Evolutionary conservation across 2,113 vertebrate genomes (phyloP).

Genomic region (Heterochromis multidens): DNA sequence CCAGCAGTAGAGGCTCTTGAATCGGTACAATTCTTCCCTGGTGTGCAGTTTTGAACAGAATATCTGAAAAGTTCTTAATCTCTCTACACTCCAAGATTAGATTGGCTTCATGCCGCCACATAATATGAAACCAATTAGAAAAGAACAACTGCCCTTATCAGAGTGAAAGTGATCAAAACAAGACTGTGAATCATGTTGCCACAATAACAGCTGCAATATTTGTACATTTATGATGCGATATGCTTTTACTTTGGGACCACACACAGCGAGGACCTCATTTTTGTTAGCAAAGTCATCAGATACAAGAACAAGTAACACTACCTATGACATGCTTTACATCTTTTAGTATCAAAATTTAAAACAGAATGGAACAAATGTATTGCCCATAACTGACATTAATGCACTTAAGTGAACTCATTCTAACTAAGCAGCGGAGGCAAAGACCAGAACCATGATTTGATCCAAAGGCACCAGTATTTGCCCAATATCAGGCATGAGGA

Average conservation of each 20-base stretch:
- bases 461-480: not conserved
- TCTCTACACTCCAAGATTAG: not conserved
- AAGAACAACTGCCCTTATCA: not conserved
- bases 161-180: not conserved
- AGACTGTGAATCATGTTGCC: not conserved
- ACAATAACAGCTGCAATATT: not conserved
- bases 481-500: not conserved
- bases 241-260: too few relatives aligned
- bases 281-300: not conserved
- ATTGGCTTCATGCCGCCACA: not conserved
- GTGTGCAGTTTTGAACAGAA: not conserved
- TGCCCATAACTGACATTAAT: not conserved
- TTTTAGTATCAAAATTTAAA: not conserved
- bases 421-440: not conserved
- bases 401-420: not conserved
- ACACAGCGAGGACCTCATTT: not conserved
- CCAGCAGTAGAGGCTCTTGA: not conserved
- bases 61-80: not conserved
- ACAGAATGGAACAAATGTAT: not conserved
- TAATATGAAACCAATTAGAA: not conserved
- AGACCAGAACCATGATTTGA: not conserved
- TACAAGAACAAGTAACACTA: not conserved
- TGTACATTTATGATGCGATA: not conserved
- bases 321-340: not conserved
- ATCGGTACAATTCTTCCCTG: not conserved